Evolutionary conservation across 2,113 vertebrate species (phyloP).

Genomic region (Illadopsis cleaveri): DNA sequence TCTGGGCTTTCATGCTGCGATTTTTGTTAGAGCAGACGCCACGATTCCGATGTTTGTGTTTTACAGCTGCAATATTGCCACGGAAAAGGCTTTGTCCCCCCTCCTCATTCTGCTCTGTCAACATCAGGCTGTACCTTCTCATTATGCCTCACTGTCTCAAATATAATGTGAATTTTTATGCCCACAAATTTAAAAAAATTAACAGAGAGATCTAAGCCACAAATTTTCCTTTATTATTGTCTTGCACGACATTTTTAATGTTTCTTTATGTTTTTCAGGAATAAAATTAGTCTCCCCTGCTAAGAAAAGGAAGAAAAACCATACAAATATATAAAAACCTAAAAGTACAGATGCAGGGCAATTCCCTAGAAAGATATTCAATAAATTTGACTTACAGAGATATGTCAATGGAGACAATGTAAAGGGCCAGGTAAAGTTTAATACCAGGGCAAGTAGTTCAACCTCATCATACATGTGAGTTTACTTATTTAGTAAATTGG

Average conservation of each 20-base stretch:
- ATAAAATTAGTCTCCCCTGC: constrained; percentile 22
- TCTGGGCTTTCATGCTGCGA: not conserved
- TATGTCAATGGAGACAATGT: not conserved
- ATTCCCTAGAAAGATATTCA: not conserved
- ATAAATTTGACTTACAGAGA: not conserved
- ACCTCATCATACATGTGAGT: not conserved
- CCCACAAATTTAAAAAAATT: not conserved
- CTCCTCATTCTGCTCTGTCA: not conserved
- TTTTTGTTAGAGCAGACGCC: constrained; percentile 18
- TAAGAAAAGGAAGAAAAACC: not conserved
- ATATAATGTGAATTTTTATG: not conserved
- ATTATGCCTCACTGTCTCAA: not conserved
- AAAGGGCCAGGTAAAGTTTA: not conserved
- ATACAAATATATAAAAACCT: not conserved
- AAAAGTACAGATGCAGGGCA: not conserved
- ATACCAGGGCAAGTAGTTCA: not conserved
- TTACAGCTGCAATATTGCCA: constrained; percentile 22
- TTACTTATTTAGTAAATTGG: not conserved
- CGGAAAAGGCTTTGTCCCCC: constrained; percentile 12
- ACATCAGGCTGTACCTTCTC: not conserved
- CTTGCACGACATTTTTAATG: not conserved
- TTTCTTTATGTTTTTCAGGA: constrained; percentile 15
- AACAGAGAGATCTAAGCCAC: not conserved
- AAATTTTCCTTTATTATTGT: constrained; percentile 18
- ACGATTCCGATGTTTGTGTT: not conserved